Conservation (phyloP, 2,797 vertebrate genomes). For the Pseudochirops corinnae region DNA sequence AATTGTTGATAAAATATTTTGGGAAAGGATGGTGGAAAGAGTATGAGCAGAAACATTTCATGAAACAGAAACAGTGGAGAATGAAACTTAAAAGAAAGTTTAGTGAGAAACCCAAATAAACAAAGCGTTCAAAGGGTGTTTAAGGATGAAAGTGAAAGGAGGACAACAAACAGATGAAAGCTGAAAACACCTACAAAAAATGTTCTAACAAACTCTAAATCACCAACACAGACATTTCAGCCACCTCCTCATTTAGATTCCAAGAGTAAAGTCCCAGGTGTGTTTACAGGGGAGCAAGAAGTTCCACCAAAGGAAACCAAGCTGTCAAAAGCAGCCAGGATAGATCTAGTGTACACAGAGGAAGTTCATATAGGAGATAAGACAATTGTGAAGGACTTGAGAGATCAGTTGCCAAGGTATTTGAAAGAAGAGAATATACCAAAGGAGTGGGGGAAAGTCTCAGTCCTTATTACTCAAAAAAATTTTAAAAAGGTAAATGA, state of each 20-base stretch:
- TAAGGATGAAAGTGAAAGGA: not conserved
- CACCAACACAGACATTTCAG: not conserved
- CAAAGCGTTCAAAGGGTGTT: not conserved
- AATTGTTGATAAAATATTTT: not conserved
- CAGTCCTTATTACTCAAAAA: not conserved
- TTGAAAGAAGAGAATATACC: not conserved
- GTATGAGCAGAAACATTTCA: not conserved
- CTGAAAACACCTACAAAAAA: not conserved
- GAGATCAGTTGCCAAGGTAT: not conserved
- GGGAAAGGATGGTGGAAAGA: not conserved
- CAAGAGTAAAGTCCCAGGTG: not conserved
- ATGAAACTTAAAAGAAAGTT: not conserved
- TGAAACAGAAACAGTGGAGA: not conserved
- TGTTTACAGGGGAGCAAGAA: not conserved
- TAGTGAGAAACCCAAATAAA: not conserved
- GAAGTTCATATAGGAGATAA: not conserved
- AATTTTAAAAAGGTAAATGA: not conserved
- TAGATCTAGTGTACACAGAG: not conserved
- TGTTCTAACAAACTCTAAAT: not conserved
- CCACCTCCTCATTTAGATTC: not conserved
- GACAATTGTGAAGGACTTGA: not conserved
- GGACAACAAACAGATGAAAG: not conserved
- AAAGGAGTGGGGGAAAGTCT: not conserved
- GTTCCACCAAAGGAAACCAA: not conserved
- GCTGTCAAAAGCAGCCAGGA: not conserved